These are phyloP conservation scores for Hemicrepidius hirtus DNA, from an alignment of 2,888 invertebrate genomes.

Conservation along the genomic window DNA sequence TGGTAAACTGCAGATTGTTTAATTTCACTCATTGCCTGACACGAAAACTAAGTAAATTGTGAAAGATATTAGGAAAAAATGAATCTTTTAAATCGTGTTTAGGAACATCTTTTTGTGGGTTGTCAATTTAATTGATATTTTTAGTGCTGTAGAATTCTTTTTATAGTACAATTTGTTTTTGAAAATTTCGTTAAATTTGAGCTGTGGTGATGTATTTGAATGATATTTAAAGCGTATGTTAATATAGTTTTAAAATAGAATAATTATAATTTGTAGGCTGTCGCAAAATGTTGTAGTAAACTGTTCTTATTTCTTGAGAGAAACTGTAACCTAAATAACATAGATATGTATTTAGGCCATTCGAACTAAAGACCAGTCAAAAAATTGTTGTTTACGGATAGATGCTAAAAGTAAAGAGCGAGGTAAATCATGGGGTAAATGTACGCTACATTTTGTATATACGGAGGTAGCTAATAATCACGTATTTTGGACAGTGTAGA, in stretches of 20 bases:
- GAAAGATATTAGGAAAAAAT: neutral
- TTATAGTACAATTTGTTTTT: too few species aligned
- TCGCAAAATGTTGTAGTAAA: neutral
- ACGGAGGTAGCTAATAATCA: constrained; percentile 28
- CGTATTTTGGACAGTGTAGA: constrained; percentile 54
- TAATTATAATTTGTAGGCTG: neutral
- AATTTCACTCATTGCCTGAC: constrained; percentile 18
- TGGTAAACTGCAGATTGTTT: neutral
- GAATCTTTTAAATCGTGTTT: neutral
- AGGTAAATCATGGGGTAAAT: constrained; percentile 42
- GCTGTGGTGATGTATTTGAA: neutral
- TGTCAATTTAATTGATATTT: too few species aligned
- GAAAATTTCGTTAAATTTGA: neutral
- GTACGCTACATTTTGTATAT: constrained; percentile 43
- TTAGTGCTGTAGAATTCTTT: too few species aligned
- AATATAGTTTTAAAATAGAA: neutral
- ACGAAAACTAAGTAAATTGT: constrained; percentile 20
- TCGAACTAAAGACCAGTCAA: constrained; percentile 2
- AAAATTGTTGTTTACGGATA: neutral
- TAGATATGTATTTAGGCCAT: constrained; percentile 31
- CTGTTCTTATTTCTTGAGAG: neutral
- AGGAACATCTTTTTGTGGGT: too few species aligned
- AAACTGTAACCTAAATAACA: constrained; percentile 34
- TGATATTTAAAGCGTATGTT: too few species aligned
- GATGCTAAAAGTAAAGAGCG: constrained; percentile 25